phyloP scores from a whole-genome alignment of 2,888 invertebrate genomes.

The Apodemia hepburni region DNA sequence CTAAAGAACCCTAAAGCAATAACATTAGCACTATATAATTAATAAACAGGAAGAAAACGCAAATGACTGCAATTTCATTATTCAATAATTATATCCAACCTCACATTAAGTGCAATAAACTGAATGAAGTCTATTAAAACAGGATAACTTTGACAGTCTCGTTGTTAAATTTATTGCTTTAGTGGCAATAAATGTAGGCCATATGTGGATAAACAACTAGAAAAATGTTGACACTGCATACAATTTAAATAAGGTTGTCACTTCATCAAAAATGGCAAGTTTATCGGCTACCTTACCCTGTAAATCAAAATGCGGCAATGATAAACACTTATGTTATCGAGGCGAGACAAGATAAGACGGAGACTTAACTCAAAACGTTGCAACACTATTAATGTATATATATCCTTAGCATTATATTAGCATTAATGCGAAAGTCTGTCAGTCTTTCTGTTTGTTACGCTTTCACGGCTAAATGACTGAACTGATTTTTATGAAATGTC shows the following conservation, averaged over 20 bases:
- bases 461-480: too few relatives aligned
- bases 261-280: neutral
- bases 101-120: constrained; percentile 3
- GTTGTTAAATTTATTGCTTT: constrained; percentile 26
- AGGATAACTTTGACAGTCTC: constrained; percentile 16
- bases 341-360: too few relatives aligned
- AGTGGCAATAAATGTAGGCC: constrained; percentile 19
- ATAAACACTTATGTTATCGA: too few relatives aligned
- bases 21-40: neutral
- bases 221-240: constrained; percentile 13
- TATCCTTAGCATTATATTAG: too few relatives aligned
- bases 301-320: too few relatives aligned
- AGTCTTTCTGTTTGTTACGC: too few relatives aligned
- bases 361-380: too few relatives aligned
- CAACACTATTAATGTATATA: too few relatives aligned
- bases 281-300: too few relatives aligned
- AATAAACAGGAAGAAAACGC: constrained; percentile 7
- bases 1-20: too few relatives aligned
- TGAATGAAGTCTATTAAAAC: constrained; percentile 5
- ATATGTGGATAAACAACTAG: constrained; percentile 18
- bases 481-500: too few relatives aligned
- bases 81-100: constrained; percentile 13
- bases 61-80: neutral
- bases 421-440: too few relatives aligned
- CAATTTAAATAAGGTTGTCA: constrained; percentile 3